These are phyloP conservation scores for Adelges cooleyi DNA, from an alignment of 1,140 invertebrate genomes.

Conservation along the genomic window DNA sequence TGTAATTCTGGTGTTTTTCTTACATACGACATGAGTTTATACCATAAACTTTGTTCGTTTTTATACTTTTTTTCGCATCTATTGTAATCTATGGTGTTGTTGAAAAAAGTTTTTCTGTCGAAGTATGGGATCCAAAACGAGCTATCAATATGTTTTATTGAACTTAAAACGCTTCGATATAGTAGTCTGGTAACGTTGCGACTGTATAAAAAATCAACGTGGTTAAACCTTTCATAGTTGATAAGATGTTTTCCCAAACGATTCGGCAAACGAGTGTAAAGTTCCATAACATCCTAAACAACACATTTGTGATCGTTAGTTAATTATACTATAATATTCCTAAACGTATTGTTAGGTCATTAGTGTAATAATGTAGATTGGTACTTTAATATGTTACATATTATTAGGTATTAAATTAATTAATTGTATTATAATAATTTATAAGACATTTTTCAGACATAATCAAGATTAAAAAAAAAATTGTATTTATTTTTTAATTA, in stretches of 20 bases:
- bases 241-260: slow-evolving; percentile 46
- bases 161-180: not conserved
- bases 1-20: not conserved
- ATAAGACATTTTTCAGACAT: too few species aligned
- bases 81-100: not conserved
- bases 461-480: too few species aligned
- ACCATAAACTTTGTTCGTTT: not conserved
- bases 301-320: too few species aligned
- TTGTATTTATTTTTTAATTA: too few species aligned
- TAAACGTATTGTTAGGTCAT: too few species aligned
- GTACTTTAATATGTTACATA: too few species aligned
- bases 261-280: slow-evolving; percentile 43
- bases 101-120: not conserved
- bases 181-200: not conserved
- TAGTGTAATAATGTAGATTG: too few species aligned
- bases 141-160: not conserved
- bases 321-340: too few species aligned
- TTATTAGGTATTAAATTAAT: too few species aligned
- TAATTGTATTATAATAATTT: too few species aligned
- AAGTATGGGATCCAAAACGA: not conserved
- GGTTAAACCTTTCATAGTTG: slow-evolving; percentile 46
- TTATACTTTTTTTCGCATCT: not conserved
- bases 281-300: slow-evolving; percentile 46
- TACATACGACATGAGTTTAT: not conserved
- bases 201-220: slow-evolving; percentile 50